Percentiles rank a stretch among this genome's conserved stretches.
phyloP scores from a whole-genome alignment of 2,113 vertebrate species.

The Rhinichthys klamathensis region DNA sequence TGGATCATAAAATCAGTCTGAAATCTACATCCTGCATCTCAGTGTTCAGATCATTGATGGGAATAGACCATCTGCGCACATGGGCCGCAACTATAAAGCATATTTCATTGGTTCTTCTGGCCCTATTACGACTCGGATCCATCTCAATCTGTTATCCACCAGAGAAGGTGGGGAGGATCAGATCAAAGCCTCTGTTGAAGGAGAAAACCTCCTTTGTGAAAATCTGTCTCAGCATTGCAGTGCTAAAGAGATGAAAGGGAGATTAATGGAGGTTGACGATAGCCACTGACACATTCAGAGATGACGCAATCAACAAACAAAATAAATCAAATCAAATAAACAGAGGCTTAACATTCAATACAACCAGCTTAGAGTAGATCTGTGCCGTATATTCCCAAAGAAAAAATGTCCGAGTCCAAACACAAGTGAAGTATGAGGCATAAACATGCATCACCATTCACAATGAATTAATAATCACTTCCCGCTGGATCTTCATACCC shows the following conservation, averaged over 20 bases:
- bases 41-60: not conserved
- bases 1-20: slow-evolving; percentile 36
- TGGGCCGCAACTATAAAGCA: not conserved
- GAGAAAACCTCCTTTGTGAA: slow-evolving; percentile 53
- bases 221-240: slow-evolving; percentile 51
- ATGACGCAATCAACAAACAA: slow-evolving; percentile 42
- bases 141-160: slow-evolving; percentile 40
- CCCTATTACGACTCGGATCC: slow-evolving; percentile 15
- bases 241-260: slow-evolving; percentile 60
- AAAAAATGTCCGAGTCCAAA: not conserved
- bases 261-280: slow-evolving; percentile 49
- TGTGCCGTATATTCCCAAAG: not conserved
- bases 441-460: slow-evolving; percentile 15
- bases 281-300: slow-evolving; percentile 47
- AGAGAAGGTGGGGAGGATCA: slow-evolving; percentile 45
- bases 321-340: slow-evolving; percentile 27
- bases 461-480: slow-evolving; percentile 30
- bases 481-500: not conserved
- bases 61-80: slow-evolving; percentile 3
- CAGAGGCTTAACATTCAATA: slow-evolving; percentile 17
- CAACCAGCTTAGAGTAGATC: slow-evolving; percentile 1
- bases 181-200: slow-evolving; percentile 57
- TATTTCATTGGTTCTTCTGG: slow-evolving; percentile 30
- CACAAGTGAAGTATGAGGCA: not conserved
- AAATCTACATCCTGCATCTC: not conserved